A percentile compares a stretch with the other conserved stretches of the same genome.
Evolutionary conservation across 2,797 vertebrate species (phyloP).

Genomic region (Amniataba percoides): DNA sequence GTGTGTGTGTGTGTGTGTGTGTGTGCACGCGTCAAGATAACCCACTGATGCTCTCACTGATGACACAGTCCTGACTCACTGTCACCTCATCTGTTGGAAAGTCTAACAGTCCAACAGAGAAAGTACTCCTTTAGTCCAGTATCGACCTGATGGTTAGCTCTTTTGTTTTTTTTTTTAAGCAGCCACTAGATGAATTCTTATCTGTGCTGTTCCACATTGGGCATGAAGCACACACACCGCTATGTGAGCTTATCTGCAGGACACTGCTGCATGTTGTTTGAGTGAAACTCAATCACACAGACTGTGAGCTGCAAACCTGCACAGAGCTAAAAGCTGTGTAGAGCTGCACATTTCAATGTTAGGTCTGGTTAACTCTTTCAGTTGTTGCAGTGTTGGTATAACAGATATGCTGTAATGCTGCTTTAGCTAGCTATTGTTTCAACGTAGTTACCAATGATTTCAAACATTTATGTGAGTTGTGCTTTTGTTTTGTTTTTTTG

Average conservation of each 20-base stretch:
- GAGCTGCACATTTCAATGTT: background rate
- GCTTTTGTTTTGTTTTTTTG: too few species aligned
- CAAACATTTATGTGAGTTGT: background rate
- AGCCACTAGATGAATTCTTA: background rate
- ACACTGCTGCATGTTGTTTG: background rate
- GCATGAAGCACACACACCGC: background rate
- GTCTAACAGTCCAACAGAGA: background rate
- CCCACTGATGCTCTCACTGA: background rate
- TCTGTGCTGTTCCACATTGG: background rate
- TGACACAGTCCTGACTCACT: background rate
- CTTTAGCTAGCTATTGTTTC: background rate
- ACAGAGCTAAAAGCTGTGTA: background rate
- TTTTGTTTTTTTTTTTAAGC: background rate
- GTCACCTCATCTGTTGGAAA: background rate
- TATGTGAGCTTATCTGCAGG: background rate
- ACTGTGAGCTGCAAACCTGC: background rate
- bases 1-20: too few species aligned
- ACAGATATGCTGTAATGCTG: background rate
- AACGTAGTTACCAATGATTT: background rate
- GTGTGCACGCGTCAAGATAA: background rate
- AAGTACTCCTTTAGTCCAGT: background rate
- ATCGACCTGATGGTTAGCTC: background rate
- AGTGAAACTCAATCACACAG: background rate
- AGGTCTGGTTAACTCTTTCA: background rate
- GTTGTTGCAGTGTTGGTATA: background rate